Base-by-base conservation (phyloP, 1,140 invertebrate species). In the Chelonus insularis region DNA sequence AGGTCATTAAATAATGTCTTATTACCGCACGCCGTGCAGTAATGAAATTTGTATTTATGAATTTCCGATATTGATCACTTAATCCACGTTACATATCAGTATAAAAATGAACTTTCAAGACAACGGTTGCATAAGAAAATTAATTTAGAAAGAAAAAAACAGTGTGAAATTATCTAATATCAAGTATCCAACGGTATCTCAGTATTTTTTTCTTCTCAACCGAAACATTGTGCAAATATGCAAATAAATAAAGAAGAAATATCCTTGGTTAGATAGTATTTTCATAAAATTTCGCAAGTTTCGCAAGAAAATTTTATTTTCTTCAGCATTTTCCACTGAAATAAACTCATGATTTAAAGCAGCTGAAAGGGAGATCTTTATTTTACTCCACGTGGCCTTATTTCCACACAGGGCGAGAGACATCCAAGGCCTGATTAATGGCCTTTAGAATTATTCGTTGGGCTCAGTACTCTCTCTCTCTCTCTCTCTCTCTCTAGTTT, bases 321-420 rank as follows among this genome's bases (percentile, higher is more conserved):
- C 61, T 39, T 12, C 11, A 41, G 12, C 39, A 57, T 41, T 37
- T 58, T 43, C 62, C 51, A 29, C 58, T 60, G 64, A 73, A 76
- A 75, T 74, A 76, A 75, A 77, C 72, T 76, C 69, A 69, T 75
- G 73, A 77, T 77, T 77, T 75, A 77, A 72, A 66, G 64, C 66
- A 57, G 59, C 65, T 68, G 69, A 72, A 71, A 70, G 72, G 68
- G 63, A 69, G 73, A 74, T 74, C 73, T 76, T 78, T 73, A 77
- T 76, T 74, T 74, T 61, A 62, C 7, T 29, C 25, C 66, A 54
- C 55, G 48, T 60, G 52, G 59, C 48, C 68, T 73, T 69, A 72
- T 73, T 73, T 71, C 64, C 65, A 56, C 59, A 52, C 54, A 60
- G 61, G 25, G 16, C 34, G 37, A 57, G 51, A 66, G 69, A 69